Evolutionary conservation across 2,113 vertebrate species (phyloP), one percentile per base, ranked within the genome.

Genomic region (Nothocercus nigrocapillus): DNA sequence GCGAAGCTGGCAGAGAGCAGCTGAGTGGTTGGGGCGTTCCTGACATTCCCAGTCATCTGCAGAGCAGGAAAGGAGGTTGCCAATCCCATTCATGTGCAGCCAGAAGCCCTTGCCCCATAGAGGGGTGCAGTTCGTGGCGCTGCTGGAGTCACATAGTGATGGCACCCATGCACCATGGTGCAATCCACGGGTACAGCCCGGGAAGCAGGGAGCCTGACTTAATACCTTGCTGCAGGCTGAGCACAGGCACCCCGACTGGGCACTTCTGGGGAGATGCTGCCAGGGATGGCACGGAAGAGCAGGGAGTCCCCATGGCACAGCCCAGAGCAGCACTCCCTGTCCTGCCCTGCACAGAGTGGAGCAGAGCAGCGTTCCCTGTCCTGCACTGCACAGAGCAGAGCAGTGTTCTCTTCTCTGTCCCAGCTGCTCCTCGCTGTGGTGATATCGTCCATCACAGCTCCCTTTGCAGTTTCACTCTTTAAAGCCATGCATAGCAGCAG

Each of bases 391-490:
- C 11, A 13, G 51, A 53, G 51, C 49, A 25, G 51, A 25, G 51
- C 53, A 54, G 27, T 7, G 0, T 13, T 34, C 64, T 16, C 34
- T 67, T 59, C 54, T 54, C 21, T 19, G 67, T 40, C 34, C 10
- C 45, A 4, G 20, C 5, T 30, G 70, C 70, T 38, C 1, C 0
- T 12, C 17, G 8, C 5, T 0, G 1, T 67, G 32, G 19, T 2
- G 22, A 0, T 47, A 12, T 24, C 16, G 24, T 5, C 63, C 17
- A 13, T 16, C 13, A 1, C 70, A 85, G 69, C 36, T 49, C 21
- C 49, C 49, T 24, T 21, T 49, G 49, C 49, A 49, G 49, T 24
- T 49, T 49, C 49, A 49, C 49, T 49, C 49, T 49, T 22, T 49
- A 49, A 49, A 49, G 49, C 20, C 49, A 24, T 21, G 49, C 28